Percentiles rank a stretch among this genome's conserved stretches.
Conservation (phyloP, 1,140 invertebrate genomes). For the Whitmania pigra region DNA sequence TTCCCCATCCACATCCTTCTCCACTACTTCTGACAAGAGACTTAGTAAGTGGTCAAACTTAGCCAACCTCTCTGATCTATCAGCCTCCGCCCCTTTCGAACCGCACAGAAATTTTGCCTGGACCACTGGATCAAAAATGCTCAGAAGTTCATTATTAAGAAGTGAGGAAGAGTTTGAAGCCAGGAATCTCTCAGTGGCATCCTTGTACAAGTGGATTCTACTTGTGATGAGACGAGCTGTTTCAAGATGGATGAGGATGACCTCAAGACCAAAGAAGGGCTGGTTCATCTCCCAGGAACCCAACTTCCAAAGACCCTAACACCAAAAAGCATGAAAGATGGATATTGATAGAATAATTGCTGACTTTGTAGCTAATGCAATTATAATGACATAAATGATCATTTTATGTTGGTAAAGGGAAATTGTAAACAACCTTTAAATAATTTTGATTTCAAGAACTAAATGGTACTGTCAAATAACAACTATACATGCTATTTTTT, state of each 20-base stretch:
- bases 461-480: too few species aligned
- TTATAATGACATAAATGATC: neutral
- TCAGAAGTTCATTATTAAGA: neutral
- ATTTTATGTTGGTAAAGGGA: neutral
- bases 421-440: neutral
- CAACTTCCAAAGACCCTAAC: neutral
- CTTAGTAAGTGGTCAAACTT: neutral
- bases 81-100: neutral
- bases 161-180: neutral
- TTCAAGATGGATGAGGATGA: constrained; percentile 42
- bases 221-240: constrained; percentile 36
- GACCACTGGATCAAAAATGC: neutral
- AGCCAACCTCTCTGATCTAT: neutral
- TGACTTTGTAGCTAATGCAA: neutral
- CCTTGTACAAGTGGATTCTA: neutral
- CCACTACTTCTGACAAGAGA: neutral
- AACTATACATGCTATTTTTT: neutral
- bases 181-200: neutral
- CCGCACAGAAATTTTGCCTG: neutral
- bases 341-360: neutral
- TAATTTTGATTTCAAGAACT: too few species aligned
- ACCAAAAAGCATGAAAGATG: neutral
- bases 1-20: too few species aligned
- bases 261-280: constrained; percentile 30
- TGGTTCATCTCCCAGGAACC: constrained; percentile 4